Conservation (phyloP, 2,797 vertebrate species). For the Toxotes lorentzi region DNA sequence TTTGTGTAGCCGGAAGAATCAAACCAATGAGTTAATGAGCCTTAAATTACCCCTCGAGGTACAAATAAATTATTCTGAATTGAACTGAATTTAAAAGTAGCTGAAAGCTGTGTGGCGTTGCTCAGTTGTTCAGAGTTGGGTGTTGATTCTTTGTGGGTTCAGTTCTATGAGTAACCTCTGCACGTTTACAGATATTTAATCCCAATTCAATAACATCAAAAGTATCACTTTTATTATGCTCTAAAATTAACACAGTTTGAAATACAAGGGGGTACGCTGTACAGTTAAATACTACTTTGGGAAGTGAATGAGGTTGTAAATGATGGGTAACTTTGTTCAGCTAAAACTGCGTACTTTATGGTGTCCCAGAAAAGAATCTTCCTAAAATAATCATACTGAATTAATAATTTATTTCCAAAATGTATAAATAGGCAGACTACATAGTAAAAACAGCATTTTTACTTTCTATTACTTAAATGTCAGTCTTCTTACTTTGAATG, state of each 20-base stretch:
- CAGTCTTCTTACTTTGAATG: constrained; percentile 10
- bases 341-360: not conserved
- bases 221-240: not conserved
- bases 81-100: constrained; percentile 7
- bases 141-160: not conserved
- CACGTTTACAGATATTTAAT: constrained; percentile 1
- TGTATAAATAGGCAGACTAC: not conserved
- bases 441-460: not conserved
- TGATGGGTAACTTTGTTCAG: not conserved
- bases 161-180: not conserved
- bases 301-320: not conserved
- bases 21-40: constrained; percentile 26
- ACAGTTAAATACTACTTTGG: not conserved
- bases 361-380: not conserved
- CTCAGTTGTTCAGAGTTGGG: not conserved
- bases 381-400: not conserved
- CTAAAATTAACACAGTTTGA: not conserved
- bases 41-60: constrained; percentile 6
- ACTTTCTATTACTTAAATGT: not conserved
- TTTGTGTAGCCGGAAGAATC: not conserved
- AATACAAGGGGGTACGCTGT: not conserved
- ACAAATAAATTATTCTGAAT: constrained; percentile 1
- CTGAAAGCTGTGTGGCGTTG: not conserved
- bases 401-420: not conserved
- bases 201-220: not conserved